Conservation (phyloP, 2,797 vertebrate genomes). For the Nothura maculosa region DNA sequence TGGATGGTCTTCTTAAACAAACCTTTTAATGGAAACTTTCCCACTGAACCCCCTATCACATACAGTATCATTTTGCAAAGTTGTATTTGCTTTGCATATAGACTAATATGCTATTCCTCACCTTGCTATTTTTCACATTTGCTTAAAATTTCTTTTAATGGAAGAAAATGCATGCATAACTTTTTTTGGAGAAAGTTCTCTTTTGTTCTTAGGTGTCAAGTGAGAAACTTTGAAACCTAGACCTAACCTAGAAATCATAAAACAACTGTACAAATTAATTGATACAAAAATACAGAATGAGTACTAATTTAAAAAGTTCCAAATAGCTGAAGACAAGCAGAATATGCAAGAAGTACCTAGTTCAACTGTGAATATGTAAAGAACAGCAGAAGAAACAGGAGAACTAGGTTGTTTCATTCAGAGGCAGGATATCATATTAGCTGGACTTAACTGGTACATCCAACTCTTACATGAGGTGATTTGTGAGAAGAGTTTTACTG, state of each 20-base stretch:
- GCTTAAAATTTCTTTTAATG: not conserved
- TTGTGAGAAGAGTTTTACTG: not conserved
- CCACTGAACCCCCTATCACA: not conserved
- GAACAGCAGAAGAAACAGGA: too few relatives aligned
- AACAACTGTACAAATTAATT: not conserved
- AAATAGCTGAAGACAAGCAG: not conserved
- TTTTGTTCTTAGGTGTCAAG: not conserved
- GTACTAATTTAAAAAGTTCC: not conserved
- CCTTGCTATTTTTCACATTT: not conserved
- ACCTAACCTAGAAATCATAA: not conserved
- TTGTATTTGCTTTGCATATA: not conserved
- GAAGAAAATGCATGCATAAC: not conserved
- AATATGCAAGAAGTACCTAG: not conserved
- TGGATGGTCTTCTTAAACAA: not conserved
- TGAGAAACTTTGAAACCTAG: not conserved
- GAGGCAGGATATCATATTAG: not conserved
- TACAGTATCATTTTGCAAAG: not conserved
- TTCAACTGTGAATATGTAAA: not conserved
- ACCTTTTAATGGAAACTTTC: not conserved
- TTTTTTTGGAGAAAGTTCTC: not conserved
- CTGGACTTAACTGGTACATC: not conserved
- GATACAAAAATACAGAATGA: not conserved
- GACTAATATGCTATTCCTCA: not conserved
- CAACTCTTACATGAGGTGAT: not conserved
- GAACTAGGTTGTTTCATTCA: not conserved